A percentile compares a stretch with the other conserved stretches of the same genome.
These are phyloP conservation scores for Paradisaea rubra DNA, from an alignment of 2,113 vertebrate genomes.

Conservation along the genomic window DNA sequence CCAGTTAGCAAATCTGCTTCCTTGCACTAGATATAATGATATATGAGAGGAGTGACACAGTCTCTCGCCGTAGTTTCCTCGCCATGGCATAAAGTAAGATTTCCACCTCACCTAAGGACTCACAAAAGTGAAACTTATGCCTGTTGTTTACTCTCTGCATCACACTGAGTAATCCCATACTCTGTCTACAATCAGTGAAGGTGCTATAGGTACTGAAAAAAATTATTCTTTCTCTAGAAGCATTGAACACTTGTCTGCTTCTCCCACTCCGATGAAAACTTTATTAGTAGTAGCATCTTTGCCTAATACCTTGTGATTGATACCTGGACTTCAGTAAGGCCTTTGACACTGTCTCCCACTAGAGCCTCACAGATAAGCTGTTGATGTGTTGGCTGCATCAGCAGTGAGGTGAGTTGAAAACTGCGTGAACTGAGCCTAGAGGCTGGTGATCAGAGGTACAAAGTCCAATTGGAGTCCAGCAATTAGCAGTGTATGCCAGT, in stretches of 20 bases:
- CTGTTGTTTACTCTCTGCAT: background rate
- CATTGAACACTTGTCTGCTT: background rate
- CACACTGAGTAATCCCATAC: background rate
- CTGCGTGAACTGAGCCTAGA: background rate
- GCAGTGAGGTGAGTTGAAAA: background rate
- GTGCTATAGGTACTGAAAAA: background rate
- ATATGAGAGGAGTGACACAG: background rate
- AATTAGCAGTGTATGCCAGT: background rate
- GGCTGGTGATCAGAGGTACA: background rate
- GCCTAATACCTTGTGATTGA: background rate
- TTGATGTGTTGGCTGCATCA: background rate
- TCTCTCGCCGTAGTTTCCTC: background rate
- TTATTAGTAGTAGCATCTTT: background rate
- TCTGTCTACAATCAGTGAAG: background rate
- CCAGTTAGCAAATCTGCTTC: background rate
- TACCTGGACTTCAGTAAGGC: background rate
- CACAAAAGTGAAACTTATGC: background rate
- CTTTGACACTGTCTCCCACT: background rate
- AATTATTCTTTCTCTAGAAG: background rate
- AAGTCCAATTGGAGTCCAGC: background rate
- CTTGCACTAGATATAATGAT: background rate
- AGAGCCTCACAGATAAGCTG: background rate
- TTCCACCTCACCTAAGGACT: background rate
- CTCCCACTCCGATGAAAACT: background rate
- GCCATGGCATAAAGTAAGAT: background rate